phyloP scores from a whole-genome alignment of 2,113 vertebrate genomes.

The Psettodes erumei region DNA sequence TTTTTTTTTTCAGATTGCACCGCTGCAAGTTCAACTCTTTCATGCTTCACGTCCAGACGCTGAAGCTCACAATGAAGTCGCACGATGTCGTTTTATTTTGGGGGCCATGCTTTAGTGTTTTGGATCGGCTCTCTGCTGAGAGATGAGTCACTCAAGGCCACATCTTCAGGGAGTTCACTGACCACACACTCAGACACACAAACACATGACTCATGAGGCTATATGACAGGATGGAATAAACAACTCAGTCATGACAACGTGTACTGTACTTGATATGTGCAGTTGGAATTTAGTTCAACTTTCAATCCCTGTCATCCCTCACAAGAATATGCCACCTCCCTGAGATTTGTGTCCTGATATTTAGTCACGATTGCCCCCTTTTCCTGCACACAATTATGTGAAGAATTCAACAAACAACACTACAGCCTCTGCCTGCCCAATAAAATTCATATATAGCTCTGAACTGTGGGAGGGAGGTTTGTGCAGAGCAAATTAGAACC shows the following conservation, averaged over 20 bases:
- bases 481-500: slow-evolving; percentile 60
- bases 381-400: slow-evolving; percentile 21
- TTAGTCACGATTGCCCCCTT: not conserved
- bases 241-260: slow-evolving; percentile 2
- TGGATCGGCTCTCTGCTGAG: not conserved
- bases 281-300: not conserved
- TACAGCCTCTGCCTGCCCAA: not conserved
- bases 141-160: slow-evolving; percentile 58
- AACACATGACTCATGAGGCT: slow-evolving; percentile 48
- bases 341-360: not conserved
- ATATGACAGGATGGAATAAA: slow-evolving; percentile 38
- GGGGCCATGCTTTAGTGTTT: slow-evolving; percentile 4
- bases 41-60: slow-evolving; percentile 1
- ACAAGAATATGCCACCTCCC: not conserved
- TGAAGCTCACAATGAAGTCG: slow-evolving; percentile 16
- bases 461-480: not conserved
- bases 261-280: not conserved
- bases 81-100: slow-evolving; percentile 45
- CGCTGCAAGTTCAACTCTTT: slow-evolving; percentile 1
- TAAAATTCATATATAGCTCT: slow-evolving; percentile 15
- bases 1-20: slow-evolving; percentile 5
- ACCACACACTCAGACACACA: slow-evolving; percentile 30
- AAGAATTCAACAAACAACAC: slow-evolving; percentile 34
- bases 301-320: not conserved
- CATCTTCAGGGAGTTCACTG: slow-evolving; percentile 33